These are phyloP conservation scores for Cynocephalus volans DNA, from an alignment of 2,113 vertebrate species.

Conservation along the genomic window DNA sequence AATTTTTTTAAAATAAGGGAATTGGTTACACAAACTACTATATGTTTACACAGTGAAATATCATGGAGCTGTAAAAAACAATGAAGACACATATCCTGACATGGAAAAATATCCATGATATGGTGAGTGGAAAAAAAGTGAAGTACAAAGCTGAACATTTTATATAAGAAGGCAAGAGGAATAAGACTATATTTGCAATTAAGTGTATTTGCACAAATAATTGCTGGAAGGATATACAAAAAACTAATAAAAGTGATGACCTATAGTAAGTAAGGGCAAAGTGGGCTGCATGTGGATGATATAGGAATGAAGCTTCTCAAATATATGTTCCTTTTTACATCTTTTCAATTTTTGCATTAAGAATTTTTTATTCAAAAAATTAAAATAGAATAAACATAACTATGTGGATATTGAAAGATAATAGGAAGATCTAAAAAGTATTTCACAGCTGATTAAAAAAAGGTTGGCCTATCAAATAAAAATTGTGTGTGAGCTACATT, in stretches of 20 bases:
- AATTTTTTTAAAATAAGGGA: background rate
- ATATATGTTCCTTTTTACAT: conserved; percentile 24
- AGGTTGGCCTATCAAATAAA: conserved; percentile 4
- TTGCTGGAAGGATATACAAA: background rate
- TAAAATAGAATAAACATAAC: background rate
- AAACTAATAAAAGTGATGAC: background rate
- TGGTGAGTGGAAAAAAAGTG: background rate
- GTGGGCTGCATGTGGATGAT: background rate
- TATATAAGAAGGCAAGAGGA: background rate
- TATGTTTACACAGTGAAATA: background rate
- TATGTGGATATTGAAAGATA: conserved; percentile 22
- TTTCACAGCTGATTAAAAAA: conserved; percentile 2
- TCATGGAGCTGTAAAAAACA: background rate
- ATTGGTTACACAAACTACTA: background rate
- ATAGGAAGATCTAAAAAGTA: background rate
- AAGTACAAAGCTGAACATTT: background rate
- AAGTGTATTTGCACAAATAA: background rate
- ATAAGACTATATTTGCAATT: background rate
- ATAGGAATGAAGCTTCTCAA: background rate
- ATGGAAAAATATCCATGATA: background rate
- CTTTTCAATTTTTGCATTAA: conserved; percentile 13
- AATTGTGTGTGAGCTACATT: background rate
- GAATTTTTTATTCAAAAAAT: background rate
- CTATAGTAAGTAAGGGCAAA: background rate
- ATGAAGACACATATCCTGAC: background rate